Conservation (phyloP, 2,113 vertebrate genomes). For the Erythrocercus mccallii region DNA sequence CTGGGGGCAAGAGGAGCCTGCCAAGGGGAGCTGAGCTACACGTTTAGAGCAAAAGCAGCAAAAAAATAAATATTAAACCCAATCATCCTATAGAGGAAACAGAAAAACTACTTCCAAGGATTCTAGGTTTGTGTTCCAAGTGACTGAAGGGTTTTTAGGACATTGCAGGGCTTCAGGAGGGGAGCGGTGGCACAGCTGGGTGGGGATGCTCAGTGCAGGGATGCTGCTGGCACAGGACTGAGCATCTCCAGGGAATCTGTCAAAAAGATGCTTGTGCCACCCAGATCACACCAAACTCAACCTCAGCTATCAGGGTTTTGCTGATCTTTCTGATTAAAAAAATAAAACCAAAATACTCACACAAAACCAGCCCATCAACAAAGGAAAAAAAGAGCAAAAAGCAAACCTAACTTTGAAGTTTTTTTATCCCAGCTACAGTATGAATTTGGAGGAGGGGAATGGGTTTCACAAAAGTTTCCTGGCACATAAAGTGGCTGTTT, state of each 20-base stretch:
- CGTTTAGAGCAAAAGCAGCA: background rate
- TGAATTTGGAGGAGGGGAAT: background rate
- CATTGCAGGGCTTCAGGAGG: fast-evolving
- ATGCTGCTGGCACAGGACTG: background rate
- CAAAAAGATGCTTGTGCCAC: background rate
- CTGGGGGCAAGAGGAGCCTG: background rate
- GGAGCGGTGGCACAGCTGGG: background rate
- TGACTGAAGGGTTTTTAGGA: background rate
- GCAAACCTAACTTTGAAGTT: background rate
- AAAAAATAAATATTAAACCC: background rate
- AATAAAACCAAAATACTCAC: background rate
- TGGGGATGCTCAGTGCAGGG: too few relatives aligned
- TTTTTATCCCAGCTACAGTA: background rate
- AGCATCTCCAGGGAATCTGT: background rate
- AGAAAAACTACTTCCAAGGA: background rate
- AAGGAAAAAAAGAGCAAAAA: too few relatives aligned
- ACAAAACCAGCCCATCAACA: background rate
- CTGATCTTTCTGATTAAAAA: background rate
- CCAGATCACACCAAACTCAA: background rate
- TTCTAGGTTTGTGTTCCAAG: background rate
- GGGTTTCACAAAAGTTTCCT: background rate
- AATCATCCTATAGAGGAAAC: background rate
- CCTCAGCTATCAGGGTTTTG: background rate
- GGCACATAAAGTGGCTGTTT: fast-evolving
- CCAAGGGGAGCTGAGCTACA: background rate